phyloP scores from a whole-genome alignment of 2,797 vertebrate species.

The Salarias fasciatus region DNA sequence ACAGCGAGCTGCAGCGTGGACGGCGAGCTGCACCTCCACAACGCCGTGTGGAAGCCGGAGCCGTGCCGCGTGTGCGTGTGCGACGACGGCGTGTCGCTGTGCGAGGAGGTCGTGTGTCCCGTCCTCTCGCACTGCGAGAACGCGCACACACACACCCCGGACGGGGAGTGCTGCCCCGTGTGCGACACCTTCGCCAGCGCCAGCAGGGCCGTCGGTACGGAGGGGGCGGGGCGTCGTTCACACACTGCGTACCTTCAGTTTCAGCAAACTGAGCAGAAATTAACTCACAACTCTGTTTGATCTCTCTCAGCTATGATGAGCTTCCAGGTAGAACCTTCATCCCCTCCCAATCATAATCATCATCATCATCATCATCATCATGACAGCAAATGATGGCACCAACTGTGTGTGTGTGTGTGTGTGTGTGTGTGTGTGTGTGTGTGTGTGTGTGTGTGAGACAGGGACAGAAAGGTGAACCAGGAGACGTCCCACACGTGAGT shows the following conservation, averaged over 20 bases:
- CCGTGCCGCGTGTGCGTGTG: constrained; percentile 69
- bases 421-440: not conserved
- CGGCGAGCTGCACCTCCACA: constrained; percentile 59
- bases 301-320: constrained; percentile 79
- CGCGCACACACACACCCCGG: constrained; percentile 74
- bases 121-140: constrained; percentile 84
- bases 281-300: not conserved
- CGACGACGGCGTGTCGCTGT: constrained; percentile 45
- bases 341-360: not conserved
- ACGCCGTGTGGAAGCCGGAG: constrained; percentile 66
- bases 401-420: constrained; percentile 2
- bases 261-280: too few relatives aligned
- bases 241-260: too few relatives aligned
- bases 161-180: constrained; percentile 91
- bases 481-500: constrained; percentile 94
- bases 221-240: not conserved
- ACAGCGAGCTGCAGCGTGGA: constrained; percentile 65
- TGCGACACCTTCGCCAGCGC: constrained; percentile 85
- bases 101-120: constrained; percentile 58
- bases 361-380: too few relatives aligned
- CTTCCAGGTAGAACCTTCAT: constrained; percentile 85
- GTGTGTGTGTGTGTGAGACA: constrained; percentile 51
- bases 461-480: constrained; percentile 97
- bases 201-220: constrained; percentile 76
- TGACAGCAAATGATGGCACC: not conserved